Evolutionary conservation across 1,140 invertebrate species (phyloP), one percentile per base, ranked within the genome.

Genomic region (Amphibalanus amphitrite): DNA sequence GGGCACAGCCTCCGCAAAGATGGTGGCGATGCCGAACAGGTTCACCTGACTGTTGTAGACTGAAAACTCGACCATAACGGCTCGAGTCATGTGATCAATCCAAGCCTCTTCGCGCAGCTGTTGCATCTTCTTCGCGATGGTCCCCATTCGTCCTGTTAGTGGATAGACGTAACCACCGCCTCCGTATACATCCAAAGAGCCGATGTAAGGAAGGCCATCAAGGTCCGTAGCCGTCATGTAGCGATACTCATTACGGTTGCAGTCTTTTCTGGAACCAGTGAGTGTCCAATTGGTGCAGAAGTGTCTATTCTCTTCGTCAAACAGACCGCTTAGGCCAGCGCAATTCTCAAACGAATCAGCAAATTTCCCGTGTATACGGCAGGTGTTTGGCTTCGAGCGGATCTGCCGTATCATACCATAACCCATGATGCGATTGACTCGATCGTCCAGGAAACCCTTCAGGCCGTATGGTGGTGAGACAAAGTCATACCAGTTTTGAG

Each of bases 1-100:
- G 0, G 82, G 80, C 33, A 80, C 73, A 73, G 84, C 82, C 76
- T 86, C 85, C 3, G 79, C 79, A 25, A 84, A 75, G 15, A 85
- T 77, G 8, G 80, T 82, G 8, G 76, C 77, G 0, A 84, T 79
- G 23, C 80, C 80, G 74, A 85, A 85, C 17, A 86, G 75, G 72
- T 86, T 82, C 28, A 81, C 77, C 77, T 78, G 80, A 3, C 84
- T 80, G 75, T 86, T 86, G 75, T 85, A 86, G 15, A 81, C 79
- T 0, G 84, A 84, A 74, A 86, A 85, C 74, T 86, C 85, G 6
- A 85, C 77, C 74, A 86, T 81, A 8, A 86, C 80, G 13, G 84
- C 85, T 70, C 85, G 72, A 0, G 85, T 86, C 69, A 80, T 78
- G 67, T 76, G 75, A 73, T 86, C 85, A 59, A 86, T 82, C 85